Evolutionary conservation across 2,113 vertebrate genomes (phyloP), one percentile per base, ranked within the genome.

Genomic region (Odocoileus hemionus): DNA sequence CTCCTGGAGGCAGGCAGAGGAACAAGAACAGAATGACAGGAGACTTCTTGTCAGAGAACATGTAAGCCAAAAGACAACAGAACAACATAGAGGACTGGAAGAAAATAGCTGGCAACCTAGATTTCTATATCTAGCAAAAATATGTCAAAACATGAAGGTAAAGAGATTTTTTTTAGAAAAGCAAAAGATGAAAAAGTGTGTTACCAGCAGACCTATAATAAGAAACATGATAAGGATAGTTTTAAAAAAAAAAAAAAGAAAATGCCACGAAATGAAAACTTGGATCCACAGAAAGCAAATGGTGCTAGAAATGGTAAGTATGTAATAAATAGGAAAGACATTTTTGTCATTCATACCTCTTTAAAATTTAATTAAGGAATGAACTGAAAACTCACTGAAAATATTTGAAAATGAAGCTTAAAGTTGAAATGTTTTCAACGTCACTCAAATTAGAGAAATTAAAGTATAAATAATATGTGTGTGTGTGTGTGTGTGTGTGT

Each of bases 111-210:
- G 58, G 7, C 26, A 86, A 43, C 36, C 58, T 52, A 25, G 7
- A 83, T 85, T 84, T 97, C 89, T 70, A 36, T 60, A 57, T 76
- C 86, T 85, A 95, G 47, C 33, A 91, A 86, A 94, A 95, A 45
- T 60, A 84, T 28, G 10, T 96, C 33, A 84, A 64, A 57, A 79
- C 39, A 33, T 50, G n/a, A 76, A 61, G 28, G 26, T 76, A 87
- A 58, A 80, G 7, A 60, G 52, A 79, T 3, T 33, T 74, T 89
- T 82, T 74, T 57, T 54, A 60, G 79, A 91, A 91, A 94, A 80
- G 45, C 30, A 47, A 54, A 89, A 84, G 45, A 47, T 67, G 25
- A 87, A 30, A 76, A 95, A 79, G 92, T 36, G 26, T 55, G 47
- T 79, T 80, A 5, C 28, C 39, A 45, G 79, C 14, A 94, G 50